Evolutionary conservation across 1,140 invertebrate species (phyloP), one percentile per base, ranked within the genome.

Genomic region (Zaprionus lachaisei): DNA sequence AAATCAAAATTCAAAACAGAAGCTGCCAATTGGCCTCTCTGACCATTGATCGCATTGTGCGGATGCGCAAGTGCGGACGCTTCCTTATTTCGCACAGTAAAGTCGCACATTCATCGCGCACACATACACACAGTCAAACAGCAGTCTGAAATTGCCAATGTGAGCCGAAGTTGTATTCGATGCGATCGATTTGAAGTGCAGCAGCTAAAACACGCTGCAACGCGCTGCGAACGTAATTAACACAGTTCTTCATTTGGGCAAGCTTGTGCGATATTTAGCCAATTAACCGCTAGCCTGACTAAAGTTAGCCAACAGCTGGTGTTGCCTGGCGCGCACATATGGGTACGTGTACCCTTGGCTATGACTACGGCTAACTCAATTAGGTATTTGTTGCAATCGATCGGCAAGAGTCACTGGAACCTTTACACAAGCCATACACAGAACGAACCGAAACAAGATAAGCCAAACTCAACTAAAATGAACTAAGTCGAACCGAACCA

Each of bases 201-300:
- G 67, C 56, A 72, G 71, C 67, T 41, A n/a, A 41, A n/a, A n/a
- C 38, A n/a, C 38, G 38, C 15, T 41, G 38, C 38, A 41, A 41
- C 15, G 5, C 38, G 38, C 6, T 41, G 55, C 54, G 68, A 78
- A 76, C 57, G 54, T 79, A 87, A 87, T 90, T 87, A 87, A 87
- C 75, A 87, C 85, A 84, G 78, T 87, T 87, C 81, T 89, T 81
- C 79, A 51, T 90, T 80, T 79, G 68, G 78, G 54, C 83, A 72
- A 57, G 70, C 71, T 69, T 54, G 65, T 22, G 31, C 22, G 37
- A 34, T 74, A 47, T 80, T 82, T 74, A 66, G 79, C 79, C 70
- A 82, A 77, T 77, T 82, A 77, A 63, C 57, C 38, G 71, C 67
- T 72, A 86, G 74, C 56, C 57, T 9, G 57, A 31, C 41, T 44